These are phyloP conservation scores for Pseudochirops corinnae DNA, from an alignment of 2,797 vertebrate genomes.

Conservation along the genomic window DNA sequence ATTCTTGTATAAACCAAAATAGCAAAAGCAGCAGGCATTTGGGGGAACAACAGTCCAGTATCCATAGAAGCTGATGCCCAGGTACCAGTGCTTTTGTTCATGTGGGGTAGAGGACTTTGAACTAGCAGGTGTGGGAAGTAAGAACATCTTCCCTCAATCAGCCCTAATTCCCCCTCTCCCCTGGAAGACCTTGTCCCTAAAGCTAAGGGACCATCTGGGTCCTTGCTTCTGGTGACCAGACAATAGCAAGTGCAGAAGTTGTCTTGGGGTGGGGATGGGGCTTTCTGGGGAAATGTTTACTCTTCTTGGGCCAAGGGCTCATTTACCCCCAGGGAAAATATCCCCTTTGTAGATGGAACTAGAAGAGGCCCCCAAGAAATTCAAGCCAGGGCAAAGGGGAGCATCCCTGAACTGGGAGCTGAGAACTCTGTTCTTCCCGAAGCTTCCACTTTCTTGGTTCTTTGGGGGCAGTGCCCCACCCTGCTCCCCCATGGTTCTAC, in stretches of 20 bases:
- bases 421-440: not conserved
- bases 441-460: conserved; percentile 13
- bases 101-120: not conserved
- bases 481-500: not conserved
- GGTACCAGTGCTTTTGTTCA: too few relatives aligned
- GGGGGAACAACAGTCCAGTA: not conserved
- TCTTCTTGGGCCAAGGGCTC: not conserved
- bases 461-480: conserved; percentile 38
- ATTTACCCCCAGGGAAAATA: not conserved
- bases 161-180: not conserved
- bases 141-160: not conserved
- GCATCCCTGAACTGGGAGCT: not conserved
- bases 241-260: not conserved
- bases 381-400: not conserved
- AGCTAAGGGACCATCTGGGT: not conserved
- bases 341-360: not conserved
- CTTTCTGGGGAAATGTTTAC: not conserved
- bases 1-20: not conserved
- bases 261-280: not conserved
- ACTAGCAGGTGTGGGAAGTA: not conserved
- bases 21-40: conserved; percentile 33
- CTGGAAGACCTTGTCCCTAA: not conserved
- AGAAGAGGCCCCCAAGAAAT: not conserved
- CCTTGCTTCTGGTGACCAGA: not conserved
- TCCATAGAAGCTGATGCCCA: not conserved